Conservation (phyloP, 2,113 vertebrate species). For the Halcyon malimbica region DNA sequence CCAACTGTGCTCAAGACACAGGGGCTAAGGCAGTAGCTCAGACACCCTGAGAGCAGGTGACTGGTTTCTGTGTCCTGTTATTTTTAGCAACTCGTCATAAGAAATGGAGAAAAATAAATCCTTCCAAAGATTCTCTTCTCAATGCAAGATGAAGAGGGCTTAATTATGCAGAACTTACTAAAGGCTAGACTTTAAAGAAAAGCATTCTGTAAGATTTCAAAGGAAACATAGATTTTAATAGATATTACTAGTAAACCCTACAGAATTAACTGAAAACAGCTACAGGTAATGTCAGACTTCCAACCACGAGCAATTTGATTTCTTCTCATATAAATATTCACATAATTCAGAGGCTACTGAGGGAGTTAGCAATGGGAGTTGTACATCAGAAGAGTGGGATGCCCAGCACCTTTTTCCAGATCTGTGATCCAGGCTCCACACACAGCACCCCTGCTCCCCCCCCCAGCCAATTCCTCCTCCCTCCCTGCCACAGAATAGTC, state of each 20-base stretch:
- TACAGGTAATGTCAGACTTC: neutral
- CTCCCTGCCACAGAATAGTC: neutral
- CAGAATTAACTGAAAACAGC: neutral
- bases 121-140: neutral
- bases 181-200: neutral
- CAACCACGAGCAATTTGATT: neutral
- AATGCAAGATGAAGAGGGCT: neutral
- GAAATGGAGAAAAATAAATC: neutral
- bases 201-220: neutral
- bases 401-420: slow-evolving; percentile 54
- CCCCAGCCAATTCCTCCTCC: neutral
- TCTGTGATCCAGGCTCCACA: neutral
- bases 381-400: slow-evolving; percentile 10
- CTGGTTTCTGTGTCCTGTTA: neutral
- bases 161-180: neutral
- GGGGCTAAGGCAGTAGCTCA: neutral
- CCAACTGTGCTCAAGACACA: neutral
- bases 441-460: neutral
- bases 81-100: neutral
- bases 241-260: neutral
- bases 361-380: neutral
- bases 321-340: neutral
- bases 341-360: neutral
- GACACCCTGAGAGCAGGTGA: neutral
- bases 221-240: neutral